Conservation (phyloP, 2,797 vertebrate genomes). For the Vultur gryphus region DNA sequence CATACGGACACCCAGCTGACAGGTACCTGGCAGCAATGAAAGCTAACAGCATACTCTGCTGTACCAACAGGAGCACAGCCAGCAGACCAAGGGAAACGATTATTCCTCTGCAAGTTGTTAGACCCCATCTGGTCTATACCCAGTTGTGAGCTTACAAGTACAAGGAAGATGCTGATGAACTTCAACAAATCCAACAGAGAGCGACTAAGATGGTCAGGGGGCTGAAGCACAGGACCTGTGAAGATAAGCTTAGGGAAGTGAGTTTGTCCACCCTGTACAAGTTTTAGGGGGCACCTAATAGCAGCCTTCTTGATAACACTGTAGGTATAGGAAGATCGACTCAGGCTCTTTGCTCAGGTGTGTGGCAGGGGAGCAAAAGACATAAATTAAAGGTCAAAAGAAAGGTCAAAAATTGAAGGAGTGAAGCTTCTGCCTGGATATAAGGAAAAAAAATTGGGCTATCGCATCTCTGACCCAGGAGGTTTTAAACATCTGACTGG, state of each 20-base stretch:
- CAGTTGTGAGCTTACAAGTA: not conserved
- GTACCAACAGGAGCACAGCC: not conserved
- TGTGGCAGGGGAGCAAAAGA: not conserved
- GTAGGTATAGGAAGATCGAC: not conserved
- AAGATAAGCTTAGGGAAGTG: not conserved
- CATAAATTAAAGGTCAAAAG: not conserved
- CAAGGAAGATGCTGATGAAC: not conserved
- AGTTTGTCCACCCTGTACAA: not conserved
- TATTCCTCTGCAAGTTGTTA: not conserved
- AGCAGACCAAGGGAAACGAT: not conserved
- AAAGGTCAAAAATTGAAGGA: not conserved
- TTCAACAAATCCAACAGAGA: not conserved
- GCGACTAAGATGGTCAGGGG: not conserved
- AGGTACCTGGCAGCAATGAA: not conserved
- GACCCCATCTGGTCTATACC: not conserved
- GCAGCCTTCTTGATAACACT: not conserved
- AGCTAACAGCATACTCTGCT: not conserved
- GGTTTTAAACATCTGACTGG: not conserved
- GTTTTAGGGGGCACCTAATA: not conserved
- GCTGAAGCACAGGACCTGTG: not conserved
- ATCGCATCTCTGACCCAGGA: not conserved
- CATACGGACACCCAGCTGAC: accelerated
- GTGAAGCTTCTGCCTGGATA: not conserved
- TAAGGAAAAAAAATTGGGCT: not conserved
- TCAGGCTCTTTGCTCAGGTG: not conserved